Base-by-base conservation (phyloP, 2,888 invertebrate species). In the Lasioglossum figueresi region DNA sequence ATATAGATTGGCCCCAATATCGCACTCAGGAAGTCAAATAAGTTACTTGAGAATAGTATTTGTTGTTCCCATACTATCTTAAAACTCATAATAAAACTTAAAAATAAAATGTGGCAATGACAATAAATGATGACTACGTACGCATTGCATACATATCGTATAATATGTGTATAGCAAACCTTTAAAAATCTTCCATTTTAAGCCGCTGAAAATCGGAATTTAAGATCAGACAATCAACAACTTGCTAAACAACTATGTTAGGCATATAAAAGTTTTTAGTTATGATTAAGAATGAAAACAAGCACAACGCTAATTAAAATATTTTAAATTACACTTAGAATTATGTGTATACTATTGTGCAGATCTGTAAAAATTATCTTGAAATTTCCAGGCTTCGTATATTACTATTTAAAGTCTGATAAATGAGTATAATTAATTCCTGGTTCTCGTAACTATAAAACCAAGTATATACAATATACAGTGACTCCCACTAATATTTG, bases 1-100 rank as follows among this genome's bases (percentile, higher is more conserved):
- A 84, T 78, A 81, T 88, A 86, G 73, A 88, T 90, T 90, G 90
- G 90, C 91, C 90, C 90, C 91, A 86, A 75, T 78, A 84, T 83
- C 84, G 66, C 48, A 66, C 78, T 85, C 82, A 88, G 80, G 45
- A 80, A 88, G 71, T 86, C 56, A 87, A 88, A 90, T 79, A 72
- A 90, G 76, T 88, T 85, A 85, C 84, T 86, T 81, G 78, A 87
- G 68, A 34, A 80, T 66, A 76, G 79, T 73, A 82, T 5, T 48
- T 82, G 48, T 83, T 85, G 88, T 85, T 90, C 83, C 81, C 82
- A 72, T 76, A 45, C 74, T 76, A 82, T 88, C 83, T 81, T 63
- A 80, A 87, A 82, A 23, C n/a, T 75, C 83, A 16, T 23, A 74
- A 66, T 40, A 45, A 66, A 14, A 23, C 52, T 14, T 1, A 79